A percentile compares a stretch with the other conserved stretches of the same genome.
Evolutionary conservation across 2,888 invertebrate species (phyloP).

Genomic region (Apodemia zela): DNA sequence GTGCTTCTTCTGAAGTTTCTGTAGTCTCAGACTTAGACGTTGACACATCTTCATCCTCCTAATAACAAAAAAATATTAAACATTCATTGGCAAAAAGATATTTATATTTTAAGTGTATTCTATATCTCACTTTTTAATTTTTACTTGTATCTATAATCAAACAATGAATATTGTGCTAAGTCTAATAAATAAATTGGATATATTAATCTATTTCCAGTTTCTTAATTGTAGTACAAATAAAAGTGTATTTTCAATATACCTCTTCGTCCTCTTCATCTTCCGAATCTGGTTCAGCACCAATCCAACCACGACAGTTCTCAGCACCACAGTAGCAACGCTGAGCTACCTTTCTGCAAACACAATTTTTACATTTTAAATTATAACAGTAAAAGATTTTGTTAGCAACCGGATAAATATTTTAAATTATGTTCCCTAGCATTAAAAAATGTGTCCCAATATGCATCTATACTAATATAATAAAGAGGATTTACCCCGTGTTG

Average conservation of each 20-base stretch:
- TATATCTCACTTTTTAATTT: no score
- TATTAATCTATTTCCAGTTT: no score
- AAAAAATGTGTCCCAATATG: no score
- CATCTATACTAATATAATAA: no score
- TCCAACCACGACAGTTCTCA: slow-evolving; percentile 94
- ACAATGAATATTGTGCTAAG: no score
- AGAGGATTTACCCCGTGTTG: no score
- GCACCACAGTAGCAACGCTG: slow-evolving; percentile 98
- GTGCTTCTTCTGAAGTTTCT: slow-evolving; percentile 47
- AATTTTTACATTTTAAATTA: slow-evolving; percentile 22
- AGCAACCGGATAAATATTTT: no score
- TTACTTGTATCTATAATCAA: no score
- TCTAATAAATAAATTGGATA: no score
- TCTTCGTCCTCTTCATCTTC: slow-evolving; percentile 75
- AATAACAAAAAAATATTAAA: neutral
- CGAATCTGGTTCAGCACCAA: slow-evolving; percentile 91
- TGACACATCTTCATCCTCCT: slow-evolving; percentile 67
- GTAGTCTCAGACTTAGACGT: slow-evolving; percentile 54
- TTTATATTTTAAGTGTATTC: neutral
- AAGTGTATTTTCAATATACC: slow-evolving; percentile 37
- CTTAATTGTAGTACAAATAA: no score
- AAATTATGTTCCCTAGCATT: neutral
- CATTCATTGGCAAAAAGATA: neutral
- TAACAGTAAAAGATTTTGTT: no score
- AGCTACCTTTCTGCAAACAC: slow-evolving; percentile 89